Evolutionary conservation across 2,113 vertebrate genomes (phyloP), one percentile per base, ranked within the genome.

Genomic region (Silurus glanis): DNA sequence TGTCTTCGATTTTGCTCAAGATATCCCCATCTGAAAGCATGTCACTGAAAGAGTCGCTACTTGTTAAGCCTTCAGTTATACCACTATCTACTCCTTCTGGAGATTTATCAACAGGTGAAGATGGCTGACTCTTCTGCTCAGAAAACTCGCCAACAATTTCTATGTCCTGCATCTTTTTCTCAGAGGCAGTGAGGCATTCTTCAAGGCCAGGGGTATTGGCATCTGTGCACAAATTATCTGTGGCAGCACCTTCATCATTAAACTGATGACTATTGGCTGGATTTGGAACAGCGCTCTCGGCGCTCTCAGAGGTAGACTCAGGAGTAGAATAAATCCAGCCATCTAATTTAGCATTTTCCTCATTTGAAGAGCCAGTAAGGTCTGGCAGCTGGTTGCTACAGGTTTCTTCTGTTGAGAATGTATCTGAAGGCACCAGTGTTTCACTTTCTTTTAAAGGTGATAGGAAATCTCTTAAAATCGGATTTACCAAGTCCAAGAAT

Each of bases 381-480:
- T 87, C 88, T 87, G 90, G 88, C 88, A 19, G 49, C 62, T 88
- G 90, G 80, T 86, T 88, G 86, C 67, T 90, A 76, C 86, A 84
- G 5, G 85, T 84, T 37, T 95, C 92, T 84, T 86, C 91, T 69
- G 91, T 80, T 79, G 88, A 87, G 58, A 95, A 90, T 10, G 91
- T 95, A 92, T 94, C 94, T 88, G 91, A 95, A 91, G 94, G 93
- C 89, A 92, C 91, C 92, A 91, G 92, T 78, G 89, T 91, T 92
- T 94, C 88, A 45, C 87, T 92, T 89, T 93, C 92, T 3, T 86
- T 84, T 89, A 92, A 81, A 79, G 91, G 86, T 14, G 88, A 92
- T 84, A 80, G 49, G 0, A 92, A 88, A 86, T 85, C 86, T 86
- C 66, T 91, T 6, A 14, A 62, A 85, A 83, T 92, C 53, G 83